Percentiles rank a stretch among this genome's conserved stretches.
phyloP scores from a whole-genome alignment of 2,113 vertebrate genomes.

The Mustela lutreola region DNA sequence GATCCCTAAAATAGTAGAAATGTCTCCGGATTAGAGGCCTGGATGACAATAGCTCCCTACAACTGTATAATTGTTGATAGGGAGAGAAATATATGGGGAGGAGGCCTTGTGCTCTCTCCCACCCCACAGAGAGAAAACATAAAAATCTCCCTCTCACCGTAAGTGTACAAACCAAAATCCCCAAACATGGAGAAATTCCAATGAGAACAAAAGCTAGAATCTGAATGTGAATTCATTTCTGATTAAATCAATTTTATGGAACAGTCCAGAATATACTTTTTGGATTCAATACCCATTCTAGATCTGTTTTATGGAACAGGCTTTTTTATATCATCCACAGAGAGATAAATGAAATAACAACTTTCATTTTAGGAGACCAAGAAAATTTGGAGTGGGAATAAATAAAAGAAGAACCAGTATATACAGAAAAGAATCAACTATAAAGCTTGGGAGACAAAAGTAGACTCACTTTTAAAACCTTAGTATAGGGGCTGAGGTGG shows the following conservation, averaged over 20 bases:
- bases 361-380: conserved; percentile 29
- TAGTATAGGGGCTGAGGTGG: neutral
- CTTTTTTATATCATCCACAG: neutral
- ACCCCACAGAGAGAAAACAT: neutral
- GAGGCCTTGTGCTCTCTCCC: neutral
- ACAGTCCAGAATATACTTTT: neutral
- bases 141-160: neutral
- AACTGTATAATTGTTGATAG: neutral
- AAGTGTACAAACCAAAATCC: neutral
- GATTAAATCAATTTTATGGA: conserved; percentile 5
- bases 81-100: neutral
- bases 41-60: neutral
- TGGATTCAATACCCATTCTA: neutral
- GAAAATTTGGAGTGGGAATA: neutral
- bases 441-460: neutral
- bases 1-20: neutral
- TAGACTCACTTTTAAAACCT: neutral
- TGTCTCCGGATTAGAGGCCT: neutral
- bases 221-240: neutral
- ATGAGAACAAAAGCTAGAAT: neutral
- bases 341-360: neutral
- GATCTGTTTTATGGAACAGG: neutral
- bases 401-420: neutral
- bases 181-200: neutral
- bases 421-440: neutral